Evolutionary conservation across 2,113 vertebrate genomes (phyloP).

Genomic region (Anthoscopus minutus): DNA sequence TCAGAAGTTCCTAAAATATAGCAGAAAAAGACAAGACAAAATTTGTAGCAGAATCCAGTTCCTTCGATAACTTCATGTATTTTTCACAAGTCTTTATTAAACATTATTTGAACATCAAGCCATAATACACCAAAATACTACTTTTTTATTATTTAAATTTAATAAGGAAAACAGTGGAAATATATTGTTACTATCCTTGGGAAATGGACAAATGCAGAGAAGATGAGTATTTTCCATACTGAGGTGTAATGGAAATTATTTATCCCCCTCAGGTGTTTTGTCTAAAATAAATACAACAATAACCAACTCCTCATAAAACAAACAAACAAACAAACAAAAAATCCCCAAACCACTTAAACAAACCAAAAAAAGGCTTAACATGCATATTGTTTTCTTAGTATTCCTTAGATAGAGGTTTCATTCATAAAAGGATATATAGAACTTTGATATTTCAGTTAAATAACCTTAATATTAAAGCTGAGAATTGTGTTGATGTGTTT

Average conservation of each 20-base stretch:
- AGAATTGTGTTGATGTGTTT: neutral
- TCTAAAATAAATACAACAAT: neutral
- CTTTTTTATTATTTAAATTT: neutral
- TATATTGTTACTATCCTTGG: neutral
- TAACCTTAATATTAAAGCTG: neutral
- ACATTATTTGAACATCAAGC: neutral
- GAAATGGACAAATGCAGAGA: neutral
- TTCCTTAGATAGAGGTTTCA: neutral
- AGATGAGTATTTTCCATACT: neutral
- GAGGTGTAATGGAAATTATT: neutral
- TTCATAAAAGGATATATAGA: neutral
- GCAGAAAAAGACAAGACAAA: neutral
- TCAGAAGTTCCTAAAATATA: neutral
- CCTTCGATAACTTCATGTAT: neutral
- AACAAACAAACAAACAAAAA: neutral
- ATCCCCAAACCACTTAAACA: neutral
- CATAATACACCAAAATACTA: neutral
- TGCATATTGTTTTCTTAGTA: neutral
- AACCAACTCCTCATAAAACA: too few relatives aligned
- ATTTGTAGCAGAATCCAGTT: neutral
- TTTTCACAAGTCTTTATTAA: neutral
- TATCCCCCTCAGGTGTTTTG: neutral
- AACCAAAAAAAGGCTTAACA: neutral
- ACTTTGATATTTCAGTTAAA: neutral
- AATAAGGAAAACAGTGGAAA: neutral